phyloP scores from a whole-genome alignment of 2,797 vertebrate genomes.

The Sebastes itinus region DNA sequence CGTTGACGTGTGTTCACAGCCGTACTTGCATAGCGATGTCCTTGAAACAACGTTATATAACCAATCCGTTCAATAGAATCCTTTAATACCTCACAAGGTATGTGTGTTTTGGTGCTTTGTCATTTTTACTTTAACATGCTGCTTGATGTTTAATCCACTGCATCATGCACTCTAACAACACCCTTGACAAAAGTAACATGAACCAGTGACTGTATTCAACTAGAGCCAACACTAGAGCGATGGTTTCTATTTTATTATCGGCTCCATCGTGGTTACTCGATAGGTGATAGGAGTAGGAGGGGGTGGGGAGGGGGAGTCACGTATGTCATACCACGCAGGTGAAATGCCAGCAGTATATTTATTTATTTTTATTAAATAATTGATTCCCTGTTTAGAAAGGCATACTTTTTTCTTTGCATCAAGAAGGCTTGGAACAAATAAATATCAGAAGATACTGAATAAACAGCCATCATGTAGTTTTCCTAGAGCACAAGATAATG shows the following conservation, averaged over 20 bases:
- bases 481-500: too few species aligned
- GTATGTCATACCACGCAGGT: too few species aligned
- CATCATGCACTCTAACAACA: background rate
- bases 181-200: background rate
- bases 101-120: background rate
- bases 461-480: too few species aligned
- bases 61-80: background rate
- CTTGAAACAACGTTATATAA: conserved; percentile 8
- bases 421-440: too few species aligned
- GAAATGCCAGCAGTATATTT: too few species aligned
- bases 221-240: background rate
- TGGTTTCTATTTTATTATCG: background rate
- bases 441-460: too few species aligned
- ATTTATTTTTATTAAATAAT: too few species aligned
- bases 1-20: background rate
- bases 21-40: background rate
- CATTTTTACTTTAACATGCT: background rate
- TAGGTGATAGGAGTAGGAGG: too few species aligned
- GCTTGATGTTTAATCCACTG: background rate
- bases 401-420: too few species aligned
- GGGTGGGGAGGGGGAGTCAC: too few species aligned
- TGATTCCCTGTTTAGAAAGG: too few species aligned
- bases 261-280: too few species aligned
- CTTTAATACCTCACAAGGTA: background rate
- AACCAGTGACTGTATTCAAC: background rate